Conservation (phyloP, 2,797 vertebrate species). For the Paguma larvata region DNA sequence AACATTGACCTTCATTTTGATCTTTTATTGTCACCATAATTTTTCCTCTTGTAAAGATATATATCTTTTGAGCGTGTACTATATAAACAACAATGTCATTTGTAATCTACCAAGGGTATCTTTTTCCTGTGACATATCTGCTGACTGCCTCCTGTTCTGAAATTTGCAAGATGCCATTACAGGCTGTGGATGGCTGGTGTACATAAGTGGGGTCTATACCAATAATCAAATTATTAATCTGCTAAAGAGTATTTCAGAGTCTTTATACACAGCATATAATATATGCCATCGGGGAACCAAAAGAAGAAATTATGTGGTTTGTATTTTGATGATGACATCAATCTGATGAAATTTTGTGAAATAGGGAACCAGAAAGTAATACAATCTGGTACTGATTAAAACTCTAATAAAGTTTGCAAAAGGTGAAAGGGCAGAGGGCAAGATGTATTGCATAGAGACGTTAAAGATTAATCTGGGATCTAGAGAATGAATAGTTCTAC, state of each 20-base stretch:
- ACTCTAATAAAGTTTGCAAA: not conserved
- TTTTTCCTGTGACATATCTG: not conserved
- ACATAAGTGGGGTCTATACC: not conserved
- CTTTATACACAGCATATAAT: not conserved
- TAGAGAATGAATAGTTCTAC: not conserved
- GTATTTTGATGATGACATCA: not conserved
- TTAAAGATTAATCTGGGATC: not conserved
- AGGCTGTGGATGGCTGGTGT: not conserved
- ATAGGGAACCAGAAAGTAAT: not conserved
- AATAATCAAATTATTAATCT: constrained; percentile 19
- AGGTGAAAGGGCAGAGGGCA: not conserved
- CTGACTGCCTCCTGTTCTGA: not conserved
- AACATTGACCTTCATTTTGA: not conserved
- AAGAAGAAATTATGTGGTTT: not conserved
- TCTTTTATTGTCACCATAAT: not conserved
- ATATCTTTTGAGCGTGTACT: not conserved
- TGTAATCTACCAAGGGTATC: not conserved
- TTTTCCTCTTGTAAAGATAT: not conserved
- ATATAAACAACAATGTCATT: constrained; percentile 28
- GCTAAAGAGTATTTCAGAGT: not conserved
- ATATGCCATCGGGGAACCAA: not conserved
- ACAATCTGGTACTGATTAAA: not conserved
- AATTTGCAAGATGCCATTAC: not conserved
- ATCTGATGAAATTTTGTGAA: constrained; percentile 12
- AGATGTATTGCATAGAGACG: not conserved